A percentile compares a stretch with the other conserved stretches of the same genome.
Conservation (phyloP, 2,113 vertebrate genomes). For the Pteropus alecto region DNA sequence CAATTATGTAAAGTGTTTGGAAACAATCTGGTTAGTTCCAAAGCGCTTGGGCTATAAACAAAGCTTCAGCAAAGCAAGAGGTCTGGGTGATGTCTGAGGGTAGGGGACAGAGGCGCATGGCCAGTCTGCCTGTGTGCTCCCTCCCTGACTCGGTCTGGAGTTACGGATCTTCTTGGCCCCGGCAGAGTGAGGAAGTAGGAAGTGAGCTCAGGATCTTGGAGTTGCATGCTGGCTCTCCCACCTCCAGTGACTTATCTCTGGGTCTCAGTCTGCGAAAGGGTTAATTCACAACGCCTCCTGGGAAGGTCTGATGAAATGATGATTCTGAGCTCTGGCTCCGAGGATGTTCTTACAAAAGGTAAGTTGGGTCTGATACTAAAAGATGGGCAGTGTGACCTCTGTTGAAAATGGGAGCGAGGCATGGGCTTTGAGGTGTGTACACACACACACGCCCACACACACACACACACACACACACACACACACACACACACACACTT, state of each 20-base stretch:
- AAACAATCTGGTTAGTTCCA: conserved; percentile 46
- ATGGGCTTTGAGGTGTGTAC: not conserved
- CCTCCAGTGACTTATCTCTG: not conserved
- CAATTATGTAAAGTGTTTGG: conserved; percentile 61
- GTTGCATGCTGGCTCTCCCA: not conserved
- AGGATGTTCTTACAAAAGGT: not conserved
- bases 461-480: too few species aligned
- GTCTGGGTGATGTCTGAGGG: not conserved
- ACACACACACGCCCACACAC: too few species aligned
- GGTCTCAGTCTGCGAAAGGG: not conserved
- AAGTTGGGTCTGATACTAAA: not conserved
- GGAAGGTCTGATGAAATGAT: not conserved
- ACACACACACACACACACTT: too few species aligned
- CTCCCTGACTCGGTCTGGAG: rapidly evolving
- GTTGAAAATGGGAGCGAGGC: not conserved
- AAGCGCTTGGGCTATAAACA: conserved; percentile 21
- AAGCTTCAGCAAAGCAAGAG: not conserved
- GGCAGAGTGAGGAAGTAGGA: not conserved
- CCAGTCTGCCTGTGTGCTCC: not conserved
- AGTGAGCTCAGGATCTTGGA: not conserved
- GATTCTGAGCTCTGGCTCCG: not conserved
- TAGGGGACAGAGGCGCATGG: rapidly evolving
- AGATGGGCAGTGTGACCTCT: not conserved
- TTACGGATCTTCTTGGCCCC: not conserved
- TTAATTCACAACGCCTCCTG: rapidly evolving